phyloP scores from a whole-genome alignment of 2,797 vertebrate genomes.

The Gadopsis bispinosus region DNA sequence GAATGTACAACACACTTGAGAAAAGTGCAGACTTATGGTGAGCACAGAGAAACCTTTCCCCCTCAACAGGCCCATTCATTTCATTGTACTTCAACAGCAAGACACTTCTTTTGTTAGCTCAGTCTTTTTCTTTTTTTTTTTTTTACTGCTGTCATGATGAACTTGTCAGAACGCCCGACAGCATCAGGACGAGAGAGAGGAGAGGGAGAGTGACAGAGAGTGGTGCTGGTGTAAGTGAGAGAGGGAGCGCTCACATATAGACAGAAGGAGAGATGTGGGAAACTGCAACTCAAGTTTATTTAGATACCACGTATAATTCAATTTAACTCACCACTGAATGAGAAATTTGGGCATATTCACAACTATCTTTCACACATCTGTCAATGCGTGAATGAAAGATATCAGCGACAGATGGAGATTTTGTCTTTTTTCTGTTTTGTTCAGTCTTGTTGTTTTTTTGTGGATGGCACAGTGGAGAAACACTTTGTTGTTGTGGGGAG shows the following conservation, averaged over 20 bases:
- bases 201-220: neutral
- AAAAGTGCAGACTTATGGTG: constrained; percentile 13
- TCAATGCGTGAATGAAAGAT: neutral
- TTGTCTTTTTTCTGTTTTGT: neutral
- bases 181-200: neutral
- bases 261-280: neutral
- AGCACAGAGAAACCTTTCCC: neutral
- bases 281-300: neutral
- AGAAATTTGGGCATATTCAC: neutral
- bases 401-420: neutral
- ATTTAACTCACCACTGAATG: neutral
- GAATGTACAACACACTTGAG: neutral
- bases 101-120: neutral
- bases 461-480: neutral
- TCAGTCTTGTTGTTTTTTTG: too few relatives aligned
- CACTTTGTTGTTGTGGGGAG: too few relatives aligned
- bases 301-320: neutral
- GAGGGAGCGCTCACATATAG: neutral
- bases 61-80: neutral
- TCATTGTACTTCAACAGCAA: neutral
- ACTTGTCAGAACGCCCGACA: too few relatives aligned
- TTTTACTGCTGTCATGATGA: too few relatives aligned
- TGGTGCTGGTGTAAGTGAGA: neutral
- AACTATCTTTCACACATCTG: too few relatives aligned
- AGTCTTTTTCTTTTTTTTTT: too few relatives aligned